A percentile compares a stretch with the other conserved stretches of the same genome.
These are phyloP conservation scores for Cochlearius cochlearius DNA, from an alignment of 2,113 vertebrate species.

Conservation along the genomic window DNA sequence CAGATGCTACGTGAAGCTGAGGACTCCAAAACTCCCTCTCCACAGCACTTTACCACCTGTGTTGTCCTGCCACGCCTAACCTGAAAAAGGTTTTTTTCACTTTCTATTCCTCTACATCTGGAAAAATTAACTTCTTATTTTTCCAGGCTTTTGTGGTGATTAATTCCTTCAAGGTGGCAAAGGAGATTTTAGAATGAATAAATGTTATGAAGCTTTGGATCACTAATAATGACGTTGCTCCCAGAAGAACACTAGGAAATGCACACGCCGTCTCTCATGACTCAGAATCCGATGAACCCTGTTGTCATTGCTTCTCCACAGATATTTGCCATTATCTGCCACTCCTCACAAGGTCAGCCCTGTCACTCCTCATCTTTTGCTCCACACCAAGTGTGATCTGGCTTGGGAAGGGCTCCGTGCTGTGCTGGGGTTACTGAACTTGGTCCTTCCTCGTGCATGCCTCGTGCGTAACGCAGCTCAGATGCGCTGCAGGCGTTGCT, in stretches of 20 bases:
- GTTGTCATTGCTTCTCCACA: neutral
- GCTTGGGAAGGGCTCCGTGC: neutral
- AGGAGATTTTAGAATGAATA: neutral
- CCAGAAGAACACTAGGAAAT: neutral
- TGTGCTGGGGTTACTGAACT: neutral
- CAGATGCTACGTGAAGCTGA: neutral
- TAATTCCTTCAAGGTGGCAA: neutral
- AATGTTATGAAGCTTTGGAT: neutral
- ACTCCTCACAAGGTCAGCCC: neutral
- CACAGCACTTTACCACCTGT: neutral
- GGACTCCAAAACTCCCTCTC: neutral
- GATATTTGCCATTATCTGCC: neutral
- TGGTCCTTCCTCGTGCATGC: neutral
- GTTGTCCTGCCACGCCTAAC: neutral
- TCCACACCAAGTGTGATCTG: neutral
- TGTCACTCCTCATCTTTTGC: neutral
- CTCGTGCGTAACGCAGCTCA: neutral
- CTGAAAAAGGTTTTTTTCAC: neutral
- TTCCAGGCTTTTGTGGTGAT: neutral
- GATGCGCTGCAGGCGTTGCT: rapidly evolving
- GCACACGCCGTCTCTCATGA: neutral
- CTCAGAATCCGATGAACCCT: neutral
- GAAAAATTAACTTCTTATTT: neutral
- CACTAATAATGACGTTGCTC: neutral
- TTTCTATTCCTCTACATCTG: neutral